Conservation (phyloP, 2,888 invertebrate species). For the Megastigmus dorsalis region DNA sequence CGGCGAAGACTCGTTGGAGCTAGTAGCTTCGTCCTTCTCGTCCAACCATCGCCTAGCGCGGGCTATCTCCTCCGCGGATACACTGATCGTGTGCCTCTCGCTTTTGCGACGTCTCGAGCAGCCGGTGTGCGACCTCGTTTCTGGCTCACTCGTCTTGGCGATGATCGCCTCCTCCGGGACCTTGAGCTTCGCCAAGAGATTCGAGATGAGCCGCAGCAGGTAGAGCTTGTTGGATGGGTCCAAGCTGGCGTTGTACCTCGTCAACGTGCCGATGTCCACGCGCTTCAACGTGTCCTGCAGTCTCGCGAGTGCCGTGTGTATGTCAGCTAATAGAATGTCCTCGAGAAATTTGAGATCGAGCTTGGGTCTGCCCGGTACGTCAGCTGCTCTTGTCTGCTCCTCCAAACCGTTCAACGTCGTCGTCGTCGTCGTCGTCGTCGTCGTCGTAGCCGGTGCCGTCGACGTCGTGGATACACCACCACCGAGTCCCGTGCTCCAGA, state of each 20-base stretch:
- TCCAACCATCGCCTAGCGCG: constrained; percentile 86
- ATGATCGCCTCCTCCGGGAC: constrained; percentile 71
- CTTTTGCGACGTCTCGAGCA: constrained; percentile 79
- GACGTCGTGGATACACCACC: no score
- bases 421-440: constrained; percentile 64
- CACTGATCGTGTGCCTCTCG: constrained; percentile 88
- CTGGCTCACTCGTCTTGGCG: constrained; percentile 66
- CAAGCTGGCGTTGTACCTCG: constrained; percentile 76
- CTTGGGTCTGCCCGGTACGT: constrained; percentile 60
- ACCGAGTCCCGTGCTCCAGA: constrained; percentile 74
- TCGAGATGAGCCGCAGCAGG: constrained; percentile 82
- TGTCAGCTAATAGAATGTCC: constrained; percentile 83
- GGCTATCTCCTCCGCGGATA: constrained; percentile 87
- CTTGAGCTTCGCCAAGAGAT: constrained; percentile 79
- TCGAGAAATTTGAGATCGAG: constrained; percentile 75
- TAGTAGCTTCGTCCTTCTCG: constrained; percentile 39
- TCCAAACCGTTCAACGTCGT: constrained; percentile 68
- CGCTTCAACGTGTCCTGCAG: constrained; percentile 83
- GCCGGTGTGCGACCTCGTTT: constrained; percentile 11
- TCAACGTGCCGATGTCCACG: constrained; percentile 74
- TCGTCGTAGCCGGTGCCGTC: no score
- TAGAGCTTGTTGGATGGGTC: constrained; percentile 78
- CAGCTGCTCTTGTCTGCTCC: constrained; percentile 9
- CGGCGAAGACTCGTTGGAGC: constrained; percentile 11
- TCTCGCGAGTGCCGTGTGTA: constrained; percentile 84